Evolutionary conservation across 2,888 invertebrate species (phyloP).

Genomic region (Allygus modestus): DNA sequence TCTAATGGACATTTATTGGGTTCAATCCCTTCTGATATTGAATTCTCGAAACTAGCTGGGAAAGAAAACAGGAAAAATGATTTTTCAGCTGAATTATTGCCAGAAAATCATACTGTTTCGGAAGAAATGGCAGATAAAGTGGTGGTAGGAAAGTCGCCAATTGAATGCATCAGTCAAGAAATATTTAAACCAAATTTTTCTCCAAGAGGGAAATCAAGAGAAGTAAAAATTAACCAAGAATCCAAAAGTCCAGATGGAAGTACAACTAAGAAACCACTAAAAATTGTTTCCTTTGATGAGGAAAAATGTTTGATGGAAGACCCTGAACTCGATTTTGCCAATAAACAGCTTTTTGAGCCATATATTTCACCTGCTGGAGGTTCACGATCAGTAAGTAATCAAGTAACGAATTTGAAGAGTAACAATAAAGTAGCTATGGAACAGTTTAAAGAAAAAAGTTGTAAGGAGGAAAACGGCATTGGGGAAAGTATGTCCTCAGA

Average conservation of each 20-base stretch:
- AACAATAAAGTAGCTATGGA: not conserved
- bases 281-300: not conserved
- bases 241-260: not conserved
- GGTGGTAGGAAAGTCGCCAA: not conserved
- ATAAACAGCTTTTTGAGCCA: not conserved
- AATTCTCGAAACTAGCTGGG: no score
- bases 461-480: not conserved
- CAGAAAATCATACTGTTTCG: not conserved
- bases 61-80: not conserved
- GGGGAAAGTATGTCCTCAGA: not conserved
- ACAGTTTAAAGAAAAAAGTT: not conserved
- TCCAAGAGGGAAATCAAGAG: not conserved
- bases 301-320: not conserved
- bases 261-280: not conserved
- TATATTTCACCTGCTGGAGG: not conserved
- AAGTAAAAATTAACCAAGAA: not conserved
- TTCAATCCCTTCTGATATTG: no score
- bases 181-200: not conserved
- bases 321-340: slow-evolving; percentile 6
- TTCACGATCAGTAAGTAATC: not conserved
- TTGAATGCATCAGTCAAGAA: no score
- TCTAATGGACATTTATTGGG: no score
- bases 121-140: not conserved
- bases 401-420: not conserved
- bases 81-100: not conserved